Conservation (phyloP, 2,113 vertebrate species). For the Martes martes region DNA sequence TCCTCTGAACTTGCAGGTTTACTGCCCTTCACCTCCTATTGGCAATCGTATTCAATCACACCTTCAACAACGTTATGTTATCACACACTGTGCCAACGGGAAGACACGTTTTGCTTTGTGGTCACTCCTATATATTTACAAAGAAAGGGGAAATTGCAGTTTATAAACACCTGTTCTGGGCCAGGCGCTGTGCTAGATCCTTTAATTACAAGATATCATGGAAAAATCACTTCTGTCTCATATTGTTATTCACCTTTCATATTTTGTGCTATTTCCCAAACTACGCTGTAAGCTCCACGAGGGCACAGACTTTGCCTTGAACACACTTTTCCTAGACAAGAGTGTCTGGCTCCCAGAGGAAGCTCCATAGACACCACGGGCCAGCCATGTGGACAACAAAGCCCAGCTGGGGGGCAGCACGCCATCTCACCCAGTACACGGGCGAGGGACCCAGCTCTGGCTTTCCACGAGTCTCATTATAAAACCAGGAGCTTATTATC, state of each 20-base stretch:
- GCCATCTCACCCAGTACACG: not conserved
- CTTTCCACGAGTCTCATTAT: slow-evolving; percentile 21
- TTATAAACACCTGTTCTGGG: not conserved
- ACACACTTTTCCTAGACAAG: not conserved
- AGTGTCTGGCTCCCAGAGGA: not conserved
- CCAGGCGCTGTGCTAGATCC: not conserved
- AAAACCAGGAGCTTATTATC: slow-evolving; percentile 48
- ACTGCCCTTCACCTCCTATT: not conserved
- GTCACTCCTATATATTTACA: not conserved
- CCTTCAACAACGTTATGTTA: not conserved
- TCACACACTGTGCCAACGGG: not conserved
- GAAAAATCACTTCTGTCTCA: not conserved
- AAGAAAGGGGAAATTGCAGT: not conserved
- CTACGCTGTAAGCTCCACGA: not conserved
- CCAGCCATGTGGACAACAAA: not conserved
- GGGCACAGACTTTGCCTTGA: not conserved
- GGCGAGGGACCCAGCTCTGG: not conserved
- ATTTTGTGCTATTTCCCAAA: not conserved
- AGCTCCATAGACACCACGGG: not conserved
- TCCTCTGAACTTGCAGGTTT: not conserved
- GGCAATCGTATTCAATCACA: not conserved
- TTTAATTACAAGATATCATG: slow-evolving; percentile 10
- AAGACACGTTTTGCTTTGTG: not conserved
- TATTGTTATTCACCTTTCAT: not conserved
- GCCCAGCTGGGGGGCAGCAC: not conserved